Base-by-base conservation (phyloP, 2,113 vertebrate genomes). In the Chloropsis hardwickii region DNA sequence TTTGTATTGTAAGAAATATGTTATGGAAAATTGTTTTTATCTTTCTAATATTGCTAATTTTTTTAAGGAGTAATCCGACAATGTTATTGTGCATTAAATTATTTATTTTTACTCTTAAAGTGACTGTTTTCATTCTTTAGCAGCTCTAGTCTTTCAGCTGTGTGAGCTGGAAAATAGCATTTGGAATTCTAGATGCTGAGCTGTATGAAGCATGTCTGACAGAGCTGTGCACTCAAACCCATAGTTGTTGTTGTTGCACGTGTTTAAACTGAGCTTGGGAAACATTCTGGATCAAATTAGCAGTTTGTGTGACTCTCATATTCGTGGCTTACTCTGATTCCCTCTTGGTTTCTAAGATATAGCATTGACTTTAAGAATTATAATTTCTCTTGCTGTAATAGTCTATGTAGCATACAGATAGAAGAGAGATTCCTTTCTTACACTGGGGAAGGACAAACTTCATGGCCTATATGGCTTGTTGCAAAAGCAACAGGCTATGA, bases 31-130 rank as follows among this genome's bases (percentile, higher is more conserved):
- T 12, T 37, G 3, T 69, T 23, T 69, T 76, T 67, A 9, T 82
- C 48, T 86, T 89, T 87, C 13, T 70, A 62, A 20, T 65, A 27
- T 61, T 69, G 8, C 10, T 47, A 3, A 17, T 73, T 85, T 96
- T 62, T 96, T 94, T 92, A 96, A 95, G 31, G 14, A 71, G 13
- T 17, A 66, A 76, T 48, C 50, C 69, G n/a, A 56, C 16, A 27
- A 33, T 21, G 42, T 53, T 53, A 57, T 17, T 2, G 1, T 47
- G 6, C 37, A 96, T 96, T 97, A 95, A 97, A 95, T 81, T 96
- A 96, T 95, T 96, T 87, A 42, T 93, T 96, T 94, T 92, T 92
- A 81, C 27, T 74, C 13, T 82, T 48, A 35, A 56, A 14, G 4
- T 67, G n/a, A 29, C 48, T 64, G 13, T 53, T 88, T 88, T 81